phyloP scores from a whole-genome alignment of 2,113 vertebrate species.

The Dromas ardeola region DNA sequence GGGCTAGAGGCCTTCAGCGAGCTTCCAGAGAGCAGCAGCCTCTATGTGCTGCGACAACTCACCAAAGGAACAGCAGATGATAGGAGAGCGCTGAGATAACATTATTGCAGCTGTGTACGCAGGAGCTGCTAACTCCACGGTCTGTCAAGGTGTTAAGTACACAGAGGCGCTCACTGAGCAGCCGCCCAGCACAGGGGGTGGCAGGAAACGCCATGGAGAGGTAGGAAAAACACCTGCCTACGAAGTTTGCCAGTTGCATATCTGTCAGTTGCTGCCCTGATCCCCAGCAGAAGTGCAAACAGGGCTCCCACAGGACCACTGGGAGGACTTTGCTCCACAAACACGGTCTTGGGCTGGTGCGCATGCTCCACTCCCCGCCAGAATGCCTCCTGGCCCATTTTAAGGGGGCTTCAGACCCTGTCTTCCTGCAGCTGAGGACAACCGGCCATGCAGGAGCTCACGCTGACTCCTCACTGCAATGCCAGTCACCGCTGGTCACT shows the following conservation, averaged over 20 bases:
- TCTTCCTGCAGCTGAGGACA: not conserved
- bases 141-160: constrained; percentile 36
- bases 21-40: not conserved
- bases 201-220: not conserved
- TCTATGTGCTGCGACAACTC: not conserved
- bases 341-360: not conserved
- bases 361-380: not conserved
- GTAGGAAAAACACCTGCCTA: not conserved
- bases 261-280: not conserved
- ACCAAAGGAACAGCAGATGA: not conserved
- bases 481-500: not conserved
- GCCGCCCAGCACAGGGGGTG: not conserved
- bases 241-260: not conserved
- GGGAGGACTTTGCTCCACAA: not conserved
- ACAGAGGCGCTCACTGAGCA: not conserved
- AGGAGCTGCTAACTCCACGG: not conserved
- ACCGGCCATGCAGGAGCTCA: not conserved
- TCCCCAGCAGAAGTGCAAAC: not conserved
- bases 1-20: not conserved
- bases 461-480: fast-evolving
- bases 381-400: not conserved
- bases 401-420: not conserved
- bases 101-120: constrained; percentile 25
- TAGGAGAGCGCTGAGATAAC: constrained; percentile 30
- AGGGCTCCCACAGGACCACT: not conserved